Conservation (phyloP, 2,888 invertebrate species). For the Acleris emargana region DNA sequence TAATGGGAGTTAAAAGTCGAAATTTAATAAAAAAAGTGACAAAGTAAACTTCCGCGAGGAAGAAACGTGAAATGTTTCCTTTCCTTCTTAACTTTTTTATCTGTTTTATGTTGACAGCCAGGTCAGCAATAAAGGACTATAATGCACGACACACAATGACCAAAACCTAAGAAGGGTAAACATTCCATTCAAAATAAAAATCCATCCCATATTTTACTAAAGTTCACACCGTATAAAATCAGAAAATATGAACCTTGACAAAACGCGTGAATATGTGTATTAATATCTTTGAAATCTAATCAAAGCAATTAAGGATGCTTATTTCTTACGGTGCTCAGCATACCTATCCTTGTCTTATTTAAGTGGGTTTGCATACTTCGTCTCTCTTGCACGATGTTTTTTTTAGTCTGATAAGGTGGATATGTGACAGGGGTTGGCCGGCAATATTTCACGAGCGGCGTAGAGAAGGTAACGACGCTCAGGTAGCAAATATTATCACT, state of each 20-base stretch:
- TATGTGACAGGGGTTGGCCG: constrained; percentile 79
- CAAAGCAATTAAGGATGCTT: constrained; percentile 78
- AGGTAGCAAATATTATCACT: constrained; percentile 82
- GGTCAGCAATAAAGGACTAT: constrained; percentile 65
- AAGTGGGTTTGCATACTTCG: constrained; percentile 38
- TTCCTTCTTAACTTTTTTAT: constrained; percentile 76
- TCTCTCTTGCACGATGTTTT: constrained; percentile 49
- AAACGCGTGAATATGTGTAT: constrained; percentile 76
- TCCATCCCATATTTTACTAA: constrained; percentile 62
- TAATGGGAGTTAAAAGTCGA: constrained; percentile 36
- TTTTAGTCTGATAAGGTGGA: constrained; percentile 63
- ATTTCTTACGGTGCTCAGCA: constrained; percentile 52
- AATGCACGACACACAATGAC: constrained; percentile 65
- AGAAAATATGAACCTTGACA: constrained; percentile 77
- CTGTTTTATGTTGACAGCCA: constrained; percentile 72
- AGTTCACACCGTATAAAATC: constrained; percentile 71
- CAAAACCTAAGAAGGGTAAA: constrained; percentile 74
- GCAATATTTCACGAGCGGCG: constrained; percentile 76
- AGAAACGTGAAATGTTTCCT: constrained; percentile 69
- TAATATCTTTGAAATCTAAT: constrained; percentile 83
- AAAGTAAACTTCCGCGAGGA: constrained; percentile 70
- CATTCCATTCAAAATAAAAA: constrained; percentile 66
- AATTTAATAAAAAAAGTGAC: constrained; percentile 49
- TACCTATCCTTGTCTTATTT: constrained; percentile 48
- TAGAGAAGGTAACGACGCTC: constrained; percentile 76